A percentile compares a stretch with the other conserved stretches of the same genome.
Evolutionary conservation across 2,888 invertebrate genomes (phyloP).

Genomic region (Tachystola acroxantha): DNA sequence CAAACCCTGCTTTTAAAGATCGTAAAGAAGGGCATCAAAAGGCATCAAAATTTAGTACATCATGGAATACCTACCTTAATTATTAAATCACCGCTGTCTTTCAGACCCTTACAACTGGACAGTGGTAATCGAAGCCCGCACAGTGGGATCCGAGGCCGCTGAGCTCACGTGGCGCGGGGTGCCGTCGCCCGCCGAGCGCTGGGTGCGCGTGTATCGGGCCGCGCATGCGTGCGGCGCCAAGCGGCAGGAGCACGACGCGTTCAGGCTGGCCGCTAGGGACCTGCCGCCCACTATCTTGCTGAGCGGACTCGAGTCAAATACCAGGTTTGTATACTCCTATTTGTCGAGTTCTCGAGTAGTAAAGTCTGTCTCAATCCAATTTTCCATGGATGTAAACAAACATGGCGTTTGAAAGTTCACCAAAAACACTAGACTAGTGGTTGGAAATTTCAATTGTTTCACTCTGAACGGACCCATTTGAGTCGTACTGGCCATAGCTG

Average conservation of each 20-base stretch:
- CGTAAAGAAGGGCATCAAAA: no score
- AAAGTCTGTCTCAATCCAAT: no score
- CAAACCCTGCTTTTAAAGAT: no score
- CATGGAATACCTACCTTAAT: no score
- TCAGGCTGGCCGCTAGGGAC: slow-evolving; percentile 58
- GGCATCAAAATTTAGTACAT: no score
- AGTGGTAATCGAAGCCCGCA: slow-evolving; percentile 85
- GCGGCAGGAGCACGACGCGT: slow-evolving; percentile 52
- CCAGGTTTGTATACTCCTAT: slow-evolving; percentile 51
- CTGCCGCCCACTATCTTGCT: slow-evolving; percentile 50
- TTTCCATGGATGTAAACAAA: no score
- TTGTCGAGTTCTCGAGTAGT: no score
- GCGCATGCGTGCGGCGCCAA: slow-evolving; percentile 75
- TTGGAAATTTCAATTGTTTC: background rate
- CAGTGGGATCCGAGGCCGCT: slow-evolving; percentile 86
- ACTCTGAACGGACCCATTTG: no score
- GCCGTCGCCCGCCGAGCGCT: slow-evolving; percentile 93
- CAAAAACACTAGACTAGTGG: no score
- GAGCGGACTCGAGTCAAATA: slow-evolving; percentile 76
- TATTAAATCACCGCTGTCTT: no score
- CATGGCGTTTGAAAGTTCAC: no score
- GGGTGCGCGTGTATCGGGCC: slow-evolving; percentile 92
- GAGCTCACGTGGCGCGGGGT: slow-evolving; percentile 91
- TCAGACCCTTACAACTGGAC: slow-evolving; percentile 90
- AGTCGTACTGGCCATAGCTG: no score